Conservation (phyloP, 2,113 vertebrate species). For the Desmodus rotundus region DNA sequence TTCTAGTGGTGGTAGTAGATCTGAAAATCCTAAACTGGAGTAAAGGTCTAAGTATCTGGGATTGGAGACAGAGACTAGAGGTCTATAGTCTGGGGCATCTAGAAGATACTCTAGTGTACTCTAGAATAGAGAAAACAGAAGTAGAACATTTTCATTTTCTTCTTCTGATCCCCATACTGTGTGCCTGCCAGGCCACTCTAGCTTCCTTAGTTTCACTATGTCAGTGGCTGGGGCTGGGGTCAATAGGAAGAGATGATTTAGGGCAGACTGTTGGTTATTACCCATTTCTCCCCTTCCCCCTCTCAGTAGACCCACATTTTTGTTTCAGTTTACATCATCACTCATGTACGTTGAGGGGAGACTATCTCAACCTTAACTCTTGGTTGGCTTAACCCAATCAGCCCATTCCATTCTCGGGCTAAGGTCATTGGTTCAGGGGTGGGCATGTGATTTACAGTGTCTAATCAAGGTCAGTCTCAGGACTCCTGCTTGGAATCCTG, state of each 20-base stretch:
- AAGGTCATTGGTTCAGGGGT: neutral
- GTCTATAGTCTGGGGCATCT: too few relatives aligned
- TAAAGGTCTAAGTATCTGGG: neutral
- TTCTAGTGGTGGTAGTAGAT: neutral
- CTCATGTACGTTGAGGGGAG: neutral
- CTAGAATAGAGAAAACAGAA: neutral
- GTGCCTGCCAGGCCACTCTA: neutral
- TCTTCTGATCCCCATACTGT: neutral
- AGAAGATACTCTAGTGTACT: neutral
- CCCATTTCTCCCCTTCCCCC: neutral
- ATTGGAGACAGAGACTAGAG: neutral
- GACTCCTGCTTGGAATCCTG: neutral
- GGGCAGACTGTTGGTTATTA: neutral
- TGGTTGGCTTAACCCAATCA: neutral
- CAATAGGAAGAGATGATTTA: neutral
- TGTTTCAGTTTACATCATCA: neutral
- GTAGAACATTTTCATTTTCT: neutral
- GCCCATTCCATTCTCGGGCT: neutral
- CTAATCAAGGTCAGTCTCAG: neutral
- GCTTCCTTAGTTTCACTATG: neutral
- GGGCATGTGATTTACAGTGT: neutral
- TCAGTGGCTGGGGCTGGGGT: neutral
- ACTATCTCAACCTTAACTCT: neutral
- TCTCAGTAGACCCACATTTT: neutral
- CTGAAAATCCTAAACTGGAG: neutral